Evolutionary conservation across 37 sponge, comb jelly and placozoan species (phyloP).

Genomic region (Aphrocallistes beatrix): DNA sequence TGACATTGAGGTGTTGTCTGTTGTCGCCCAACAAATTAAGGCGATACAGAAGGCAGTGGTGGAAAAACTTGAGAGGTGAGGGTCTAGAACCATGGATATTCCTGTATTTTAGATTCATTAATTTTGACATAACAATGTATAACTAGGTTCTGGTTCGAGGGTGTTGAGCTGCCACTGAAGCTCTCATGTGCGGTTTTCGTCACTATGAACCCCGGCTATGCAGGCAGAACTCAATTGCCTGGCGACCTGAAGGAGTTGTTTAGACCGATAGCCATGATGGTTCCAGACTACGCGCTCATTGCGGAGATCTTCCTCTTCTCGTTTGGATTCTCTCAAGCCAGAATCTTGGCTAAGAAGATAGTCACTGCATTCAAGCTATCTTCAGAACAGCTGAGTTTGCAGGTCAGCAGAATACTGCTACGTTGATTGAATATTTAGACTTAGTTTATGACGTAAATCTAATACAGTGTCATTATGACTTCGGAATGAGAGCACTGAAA

Average conservation of each 20-base stretch:
- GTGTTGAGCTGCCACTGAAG: slow-evolving; percentile 61
- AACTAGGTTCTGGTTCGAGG: slow-evolving; percentile 84
- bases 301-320: slow-evolving; percentile 98
- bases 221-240: slow-evolving; percentile 93
- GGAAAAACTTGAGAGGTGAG: slow-evolving; percentile 33
- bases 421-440: background rate
- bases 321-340: slow-evolving; percentile 90
- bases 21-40: slow-evolving; percentile 34
- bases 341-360: slow-evolving; percentile 87
- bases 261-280: slow-evolving; percentile 99
- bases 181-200: slow-evolving; percentile 81
- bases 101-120: background rate
- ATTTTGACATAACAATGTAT: too few relatives aligned
- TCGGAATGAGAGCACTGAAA: slow-evolving; percentile 22
- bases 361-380: slow-evolving; percentile 95
- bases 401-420: slow-evolving; percentile 20
- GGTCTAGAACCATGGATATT: slow-evolving; percentile 41
- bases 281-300: slow-evolving; percentile 98
- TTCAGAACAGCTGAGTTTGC: slow-evolving; percentile 76
- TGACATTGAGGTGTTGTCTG: slow-evolving; percentile 43
- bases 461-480: slow-evolving; percentile 22
- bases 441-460: background rate
- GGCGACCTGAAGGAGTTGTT: slow-evolving; percentile 92
- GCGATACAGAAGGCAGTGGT: background rate
- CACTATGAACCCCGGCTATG: slow-evolving; percentile 99